Percentiles rank a stretch among this genome's conserved stretches.
phyloP scores from a whole-genome alignment of 2,113 vertebrate species.

The Odontophorus gujanensis region DNA sequence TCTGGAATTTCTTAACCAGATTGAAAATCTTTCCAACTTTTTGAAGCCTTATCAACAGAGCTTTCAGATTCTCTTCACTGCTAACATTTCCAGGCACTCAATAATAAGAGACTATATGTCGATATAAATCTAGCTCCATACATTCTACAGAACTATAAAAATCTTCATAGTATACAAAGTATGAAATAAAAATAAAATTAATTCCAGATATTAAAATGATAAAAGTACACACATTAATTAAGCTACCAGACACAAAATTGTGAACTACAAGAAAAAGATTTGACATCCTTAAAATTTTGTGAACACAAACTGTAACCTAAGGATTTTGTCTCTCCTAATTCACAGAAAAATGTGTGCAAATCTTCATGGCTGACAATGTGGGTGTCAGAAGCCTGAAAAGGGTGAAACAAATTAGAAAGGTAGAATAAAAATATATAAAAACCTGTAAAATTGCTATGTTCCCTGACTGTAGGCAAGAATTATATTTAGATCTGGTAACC shows the following conservation, averaged over 20 bases:
- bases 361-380: conserved; percentile 34
- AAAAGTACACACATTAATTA: background rate
- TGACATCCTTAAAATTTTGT: conserved; percentile 7
- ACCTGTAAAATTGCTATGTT: conserved; percentile 61
- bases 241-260: background rate
- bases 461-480: conserved; percentile 31
- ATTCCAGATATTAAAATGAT: background rate
- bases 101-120: background rate
- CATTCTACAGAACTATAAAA: conserved; percentile 16
- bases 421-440: conserved; percentile 70
- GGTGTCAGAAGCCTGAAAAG: conserved; percentile 56
- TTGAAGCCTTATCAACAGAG: conserved; percentile 71
- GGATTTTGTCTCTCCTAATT: conserved; percentile 29
- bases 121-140: background rate
- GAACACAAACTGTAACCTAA: background rate
- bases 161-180: background rate
- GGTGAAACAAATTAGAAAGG: conserved; percentile 66
- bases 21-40: conserved; percentile 64
- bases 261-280: conserved; percentile 13
- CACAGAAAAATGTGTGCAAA: conserved; percentile 32
- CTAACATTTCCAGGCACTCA: conserved; percentile 26
- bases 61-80: conserved; percentile 57
- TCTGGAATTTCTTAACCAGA: conserved; percentile 64
- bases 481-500: conserved; percentile 66
- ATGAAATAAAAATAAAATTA: conserved; percentile 16